Base-by-base conservation (phyloP, 2,888 invertebrate genomes). In the Ectropis crepuscularia region DNA sequence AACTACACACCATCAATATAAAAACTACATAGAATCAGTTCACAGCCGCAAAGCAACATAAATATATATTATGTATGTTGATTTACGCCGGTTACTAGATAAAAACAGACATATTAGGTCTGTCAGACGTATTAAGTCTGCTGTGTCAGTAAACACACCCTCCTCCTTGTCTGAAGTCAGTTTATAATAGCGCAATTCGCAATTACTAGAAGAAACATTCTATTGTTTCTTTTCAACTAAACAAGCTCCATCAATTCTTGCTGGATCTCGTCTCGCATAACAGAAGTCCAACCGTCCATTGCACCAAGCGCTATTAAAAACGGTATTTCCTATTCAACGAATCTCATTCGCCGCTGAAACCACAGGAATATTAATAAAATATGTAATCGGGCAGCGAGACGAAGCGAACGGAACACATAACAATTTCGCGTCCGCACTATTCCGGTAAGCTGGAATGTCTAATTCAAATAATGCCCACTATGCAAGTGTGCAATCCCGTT, bases 381-480 rank as follows among this genome's bases (percentile, higher is more conserved):
- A 61, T 58, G 51, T 57, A 58, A 54, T 61, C 39, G 47, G 64
- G 60, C 61, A 57, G 57, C 54, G 41, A 53, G 72, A 75, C 53
- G 65, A 70, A 61, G 72, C 71, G 73, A 75, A 75, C 72, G 71
- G 75, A 49, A 58, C 74, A 75, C 71, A 74, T 73, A 79, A 77
- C 75, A 72, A 74, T 75, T 76, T 74, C 67, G 72, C 75, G 65
- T 77, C 74, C 74, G 74, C 69, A 70, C 72, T 64, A 70, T 65
- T 57, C 59, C 69, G 67, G 71, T 72, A 71, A 55, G 10, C 58
- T 74, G 78, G 80, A 81, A 85, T 82, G 79, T 80, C 75, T 79
- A 81, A 83, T 83, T 83, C 82, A 80, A 82, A 82, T 80, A 80
- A 75, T 72, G 16, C 16, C 16, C 16, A 77, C 74, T 75, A 78